phyloP scores from a whole-genome alignment of 2,888 invertebrate species.

The Aromia moschata region DNA sequence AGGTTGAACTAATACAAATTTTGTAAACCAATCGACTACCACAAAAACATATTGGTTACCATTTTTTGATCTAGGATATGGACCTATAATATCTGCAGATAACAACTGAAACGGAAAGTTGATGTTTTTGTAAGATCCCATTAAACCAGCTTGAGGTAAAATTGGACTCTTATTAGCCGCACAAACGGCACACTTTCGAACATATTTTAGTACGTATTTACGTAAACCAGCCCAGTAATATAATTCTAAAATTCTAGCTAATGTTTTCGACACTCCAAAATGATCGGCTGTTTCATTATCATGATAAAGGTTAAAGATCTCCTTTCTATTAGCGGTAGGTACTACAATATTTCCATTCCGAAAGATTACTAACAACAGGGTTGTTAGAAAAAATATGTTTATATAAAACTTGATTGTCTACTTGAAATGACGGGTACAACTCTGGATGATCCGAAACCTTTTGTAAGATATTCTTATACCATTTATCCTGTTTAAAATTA shows the following conservation, averaged over 20 bases:
- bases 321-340: neutral
- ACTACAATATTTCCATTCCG: conserved; percentile 12
- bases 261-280: neutral
- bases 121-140: neutral
- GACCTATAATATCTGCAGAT: neutral
- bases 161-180: neutral
- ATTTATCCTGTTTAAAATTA: neutral
- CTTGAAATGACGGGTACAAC: neutral
- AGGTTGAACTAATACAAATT: conserved; percentile 3
- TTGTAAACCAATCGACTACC: neutral
- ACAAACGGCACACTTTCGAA: neutral
- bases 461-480: neutral
- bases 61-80: neutral
- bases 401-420: neutral
- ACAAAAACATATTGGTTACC: neutral
- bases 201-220: neutral
- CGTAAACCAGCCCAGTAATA: conserved; percentile 6
- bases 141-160: neutral
- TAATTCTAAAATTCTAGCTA: neutral
- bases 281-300: conserved; percentile 3
- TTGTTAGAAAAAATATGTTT: neutral
- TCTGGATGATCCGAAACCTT: neutral
- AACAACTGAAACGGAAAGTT: neutral
- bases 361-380: neutral
- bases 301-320: neutral